Percentiles rank a stretch among this genome's conserved stretches.
phyloP scores from a whole-genome alignment of 2,113 vertebrate genomes.

The Eira barbara region DNA sequence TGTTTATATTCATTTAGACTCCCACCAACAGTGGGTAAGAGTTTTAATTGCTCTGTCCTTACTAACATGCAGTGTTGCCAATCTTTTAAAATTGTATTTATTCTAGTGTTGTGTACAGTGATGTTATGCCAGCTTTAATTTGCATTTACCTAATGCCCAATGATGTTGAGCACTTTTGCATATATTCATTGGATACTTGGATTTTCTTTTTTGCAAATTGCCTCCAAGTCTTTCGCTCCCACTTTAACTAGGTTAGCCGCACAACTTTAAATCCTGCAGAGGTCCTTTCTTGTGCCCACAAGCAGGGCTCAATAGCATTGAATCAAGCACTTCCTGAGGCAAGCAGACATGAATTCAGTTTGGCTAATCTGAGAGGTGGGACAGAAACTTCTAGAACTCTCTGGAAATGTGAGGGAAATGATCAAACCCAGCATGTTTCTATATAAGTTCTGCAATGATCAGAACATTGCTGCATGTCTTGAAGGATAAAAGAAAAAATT shows the following conservation, averaged over 20 bases:
- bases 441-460: slow-evolving; percentile 89
- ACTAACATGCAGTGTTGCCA: not conserved
- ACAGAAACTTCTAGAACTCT: not conserved
- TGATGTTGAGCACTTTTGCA: not conserved
- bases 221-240: not conserved
- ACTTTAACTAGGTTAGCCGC: not conserved
- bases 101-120: not conserved
- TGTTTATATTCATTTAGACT: not conserved
- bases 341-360: not conserved
- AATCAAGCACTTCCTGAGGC: not conserved
- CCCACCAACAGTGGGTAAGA: not conserved
- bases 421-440: not conserved
- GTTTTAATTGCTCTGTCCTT: not conserved
- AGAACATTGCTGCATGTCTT: slow-evolving; percentile 93
- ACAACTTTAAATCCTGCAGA: not conserved
- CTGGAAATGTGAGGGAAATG: not conserved
- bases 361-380: not conserved
- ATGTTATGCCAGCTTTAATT: not conserved
- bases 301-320: not conserved
- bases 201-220: not conserved
- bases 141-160: not conserved
- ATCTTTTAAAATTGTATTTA: not conserved
- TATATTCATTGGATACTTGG: not conserved
- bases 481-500: slow-evolving; percentile 92
- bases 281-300: not conserved